Base-by-base conservation (phyloP, 2,797 vertebrate species). In the Sebastes melanostomus region DNA sequence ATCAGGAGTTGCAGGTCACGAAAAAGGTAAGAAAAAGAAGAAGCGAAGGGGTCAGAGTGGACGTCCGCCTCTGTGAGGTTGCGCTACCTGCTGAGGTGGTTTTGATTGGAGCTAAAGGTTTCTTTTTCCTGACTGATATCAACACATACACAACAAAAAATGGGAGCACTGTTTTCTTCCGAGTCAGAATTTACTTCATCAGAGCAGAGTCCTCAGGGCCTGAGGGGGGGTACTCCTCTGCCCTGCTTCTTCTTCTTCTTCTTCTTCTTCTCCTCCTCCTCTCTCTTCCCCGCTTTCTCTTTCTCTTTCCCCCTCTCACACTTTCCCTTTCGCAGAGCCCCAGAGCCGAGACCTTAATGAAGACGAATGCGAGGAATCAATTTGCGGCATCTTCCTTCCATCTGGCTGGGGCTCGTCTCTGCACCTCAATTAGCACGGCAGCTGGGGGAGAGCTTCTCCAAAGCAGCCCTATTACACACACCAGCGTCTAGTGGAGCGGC, bases 361-460 rank as follows among this genome's bases (percentile, higher is more conserved):
- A 96, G 95, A 96, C 92, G 93, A 96, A 96, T 95, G 94, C 88
- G 85, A 94, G 93, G 93, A 96, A 95, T 95, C 93, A 94, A 95
- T 96, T 95, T 95, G 91, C 91, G 77, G 92, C 93, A 94, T 94
- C 95, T 94, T 92, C 88, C 88, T 90, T 95, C 94, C 94, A 95
- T 96, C 95, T 96, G 95, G 93, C 88, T 86, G 89, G 81, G 86
- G 91, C 89, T 93, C 70, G 86, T 91, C 88, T 93, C 90, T 88
- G 93, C 81, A 91, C 93, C 92, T 94, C 94, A 95, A 95, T 96
- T 96, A 95, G 93, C 92, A 91, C 90, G 77, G 92, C 95, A 95
- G 95, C 95, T 94, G 95, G 93, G 91, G 92, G 90, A 93, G 93
- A 93, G 89, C 89, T 90, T 78, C 89, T 91, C 91, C 92, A 89